Base-by-base conservation (phyloP, 2,113 vertebrate species). In the Channa maculata region DNA sequence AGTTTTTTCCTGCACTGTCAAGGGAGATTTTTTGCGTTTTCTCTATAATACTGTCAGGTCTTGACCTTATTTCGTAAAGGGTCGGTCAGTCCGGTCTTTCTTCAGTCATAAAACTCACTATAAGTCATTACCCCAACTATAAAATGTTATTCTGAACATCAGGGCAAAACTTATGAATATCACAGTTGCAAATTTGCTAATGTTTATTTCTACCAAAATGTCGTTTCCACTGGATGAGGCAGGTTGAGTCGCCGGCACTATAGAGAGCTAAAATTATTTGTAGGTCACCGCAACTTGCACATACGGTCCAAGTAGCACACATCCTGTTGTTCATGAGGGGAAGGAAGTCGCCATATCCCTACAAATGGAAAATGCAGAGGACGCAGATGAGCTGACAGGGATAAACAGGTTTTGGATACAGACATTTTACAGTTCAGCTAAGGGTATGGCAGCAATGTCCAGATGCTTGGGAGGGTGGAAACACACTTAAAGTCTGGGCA, bases 321-420 rank as follows among this genome's bases (percentile, higher is more conserved):
- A 87, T 92, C 91, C 91, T 90, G 89, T 90, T 89, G 85, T 88
- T 86, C 71, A 57, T 13, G 52, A 58, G 80, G 83, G 84, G 86
- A 85, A 90, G 91, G 88, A 92, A 88, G 60, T 60, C 8, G 69
- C 63, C 24, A 44, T 57, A 75, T 80, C 68, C 77, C 38, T 2
- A 9, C 74, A 76, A 73, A 84, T 85, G 86, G 84, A 76, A 88
- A 89, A 89, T 41, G 77, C 86, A 88, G 77, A 65, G 74, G 80
- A 71, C 61, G 8, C 50, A 5, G 53, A 77, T 51, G 76, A 71
- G 44, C 2, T 72, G 75, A 90, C 71, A 13, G 80, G 55, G 75
- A 87, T 82, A 86, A 24, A 86, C 88, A 87, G 78, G 72, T 71
- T 52, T 77, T 59, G 78, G 74, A 75, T 79, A 72, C 65, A 74